A percentile compares a stretch with the other conserved stretches of the same genome.
phyloP scores from a whole-genome alignment of 2,797 vertebrate species.

The Menidia menidia region DNA sequence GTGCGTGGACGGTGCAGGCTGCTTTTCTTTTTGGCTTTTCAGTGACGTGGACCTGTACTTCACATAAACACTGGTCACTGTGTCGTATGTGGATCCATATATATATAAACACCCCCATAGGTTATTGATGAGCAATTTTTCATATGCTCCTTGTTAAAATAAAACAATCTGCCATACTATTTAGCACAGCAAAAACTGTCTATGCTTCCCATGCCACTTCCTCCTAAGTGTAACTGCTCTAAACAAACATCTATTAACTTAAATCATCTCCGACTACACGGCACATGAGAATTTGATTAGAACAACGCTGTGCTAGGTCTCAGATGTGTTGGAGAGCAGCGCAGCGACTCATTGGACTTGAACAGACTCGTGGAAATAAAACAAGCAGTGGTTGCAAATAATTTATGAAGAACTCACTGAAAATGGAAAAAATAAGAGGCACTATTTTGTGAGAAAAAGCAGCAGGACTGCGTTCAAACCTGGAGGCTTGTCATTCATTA shows the following conservation, averaged over 20 bases:
- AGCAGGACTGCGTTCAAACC: conserved; percentile 45
- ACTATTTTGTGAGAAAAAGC: conserved; percentile 37
- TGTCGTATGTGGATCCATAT: background rate
- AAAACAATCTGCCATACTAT: background rate
- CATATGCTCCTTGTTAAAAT: background rate
- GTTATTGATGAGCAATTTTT: background rate
- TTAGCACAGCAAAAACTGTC: background rate
- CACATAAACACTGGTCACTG: conserved; percentile 11
- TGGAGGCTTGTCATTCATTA: conserved; percentile 51
- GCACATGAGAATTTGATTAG: conserved; percentile 54
- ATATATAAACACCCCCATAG: background rate
- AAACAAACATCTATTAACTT: conserved; percentile 57
- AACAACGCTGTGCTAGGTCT: conserved; percentile 27
- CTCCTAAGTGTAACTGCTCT: conserved; percentile 13
- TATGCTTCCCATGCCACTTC: conserved; percentile 21
- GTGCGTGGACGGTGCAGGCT: conserved; percentile 13
- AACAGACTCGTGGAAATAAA: conserved; percentile 34
- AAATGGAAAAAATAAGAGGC: background rate
- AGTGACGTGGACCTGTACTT: conserved; percentile 48
- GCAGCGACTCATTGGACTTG: conserved; percentile 16
- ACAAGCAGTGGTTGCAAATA: conserved; percentile 21
- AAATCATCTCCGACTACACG: conserved; percentile 26
- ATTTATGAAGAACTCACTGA: conserved; percentile 32
- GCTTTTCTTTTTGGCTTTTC: conserved; percentile 42
- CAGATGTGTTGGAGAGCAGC: conserved; percentile 22